A percentile compares a stretch with the other conserved stretches of the same genome.
Conservation (phyloP, 2,113 vertebrate genomes). For the Tachysurus vachellii region DNA sequence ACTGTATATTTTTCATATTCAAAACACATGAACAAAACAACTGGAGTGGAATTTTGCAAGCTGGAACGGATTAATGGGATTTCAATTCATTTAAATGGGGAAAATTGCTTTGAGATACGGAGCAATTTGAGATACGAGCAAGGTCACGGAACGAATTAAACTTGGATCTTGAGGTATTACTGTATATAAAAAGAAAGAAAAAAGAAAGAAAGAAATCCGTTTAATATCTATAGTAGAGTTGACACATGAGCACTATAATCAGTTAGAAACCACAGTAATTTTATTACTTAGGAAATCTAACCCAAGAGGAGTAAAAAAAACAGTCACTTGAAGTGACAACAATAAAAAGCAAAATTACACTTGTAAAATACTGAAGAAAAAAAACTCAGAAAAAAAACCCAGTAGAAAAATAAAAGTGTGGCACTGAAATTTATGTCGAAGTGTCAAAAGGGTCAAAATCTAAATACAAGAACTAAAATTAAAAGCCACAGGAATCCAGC, state of each 20-base stretch:
- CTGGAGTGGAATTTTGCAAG: no score
- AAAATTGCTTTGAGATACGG: no score
- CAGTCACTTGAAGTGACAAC: neutral
- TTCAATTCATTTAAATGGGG: no score
- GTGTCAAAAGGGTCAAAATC: neutral
- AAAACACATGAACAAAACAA: no score
- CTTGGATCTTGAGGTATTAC: no score
- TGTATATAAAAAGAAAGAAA: no score
- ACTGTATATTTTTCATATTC: no score
- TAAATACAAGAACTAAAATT: constrained; percentile 7
- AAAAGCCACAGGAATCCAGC: constrained; percentile 1
- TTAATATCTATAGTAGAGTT: neutral
- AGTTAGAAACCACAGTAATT: neutral
- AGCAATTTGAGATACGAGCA: no score
- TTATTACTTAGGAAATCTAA: neutral
- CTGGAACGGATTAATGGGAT: no score
- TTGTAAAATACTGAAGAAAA: neutral
- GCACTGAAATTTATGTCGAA: neutral
- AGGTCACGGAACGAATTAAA: no score
- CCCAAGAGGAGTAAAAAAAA: neutral
- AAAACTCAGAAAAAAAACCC: no score
- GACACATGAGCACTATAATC: neutral
- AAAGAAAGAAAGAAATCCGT: no score
- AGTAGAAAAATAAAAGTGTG: neutral
- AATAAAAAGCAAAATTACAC: neutral